Evolutionary conservation across 2,888 invertebrate genomes (phyloP).

Genomic region (Drosophila prolongata): DNA sequence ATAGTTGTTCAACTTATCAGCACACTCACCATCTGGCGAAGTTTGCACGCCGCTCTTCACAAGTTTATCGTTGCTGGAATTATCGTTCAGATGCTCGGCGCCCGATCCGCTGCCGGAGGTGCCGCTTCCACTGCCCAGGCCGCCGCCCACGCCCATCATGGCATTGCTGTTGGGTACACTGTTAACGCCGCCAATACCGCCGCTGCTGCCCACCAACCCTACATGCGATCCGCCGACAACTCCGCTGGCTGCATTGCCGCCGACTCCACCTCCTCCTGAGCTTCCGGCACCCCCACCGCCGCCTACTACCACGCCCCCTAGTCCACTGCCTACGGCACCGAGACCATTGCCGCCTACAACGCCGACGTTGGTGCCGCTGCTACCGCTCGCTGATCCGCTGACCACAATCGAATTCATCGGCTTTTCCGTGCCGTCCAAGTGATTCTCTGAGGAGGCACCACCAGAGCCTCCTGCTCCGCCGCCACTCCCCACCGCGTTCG

Average conservation of each 20-base stretch:
- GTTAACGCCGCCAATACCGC: conserved; percentile 56
- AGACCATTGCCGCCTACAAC: conserved; percentile 72
- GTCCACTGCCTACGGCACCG: conserved; percentile 72
- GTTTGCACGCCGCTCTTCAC: conserved; percentile 95
- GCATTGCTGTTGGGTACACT: conserved; percentile 72
- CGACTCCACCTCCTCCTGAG: conserved; percentile 28
- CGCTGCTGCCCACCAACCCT: conserved; percentile 38
- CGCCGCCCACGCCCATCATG: conserved; percentile 75
- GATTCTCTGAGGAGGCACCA: conserved; percentile 80
- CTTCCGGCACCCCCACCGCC: conserved; percentile 52
- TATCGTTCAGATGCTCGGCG: conserved; percentile 83
- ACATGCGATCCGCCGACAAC: conserved; percentile 60
- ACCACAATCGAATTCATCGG: conserved; percentile 83
- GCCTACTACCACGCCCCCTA: conserved; percentile 54
- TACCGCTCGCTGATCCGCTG: conserved; percentile 68
- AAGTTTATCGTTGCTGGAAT: conserved; percentile 86
- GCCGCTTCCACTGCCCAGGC: conserved; percentile 63
- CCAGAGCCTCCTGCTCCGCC: conserved; percentile 52
- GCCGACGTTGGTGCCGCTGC: conserved; percentile 61
- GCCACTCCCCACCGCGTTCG: conserved; percentile 77
- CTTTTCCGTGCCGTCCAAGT: conserved; percentile 84
- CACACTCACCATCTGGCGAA: conserved; percentile 92
- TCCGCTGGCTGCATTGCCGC: conserved; percentile 50
- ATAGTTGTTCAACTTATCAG: too few species aligned
- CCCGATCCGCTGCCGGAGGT: conserved; percentile 74